A percentile compares a stretch with the other conserved stretches of the same genome.
Conservation (phyloP, 92 coral and sea anemone species). For the Plumapathes pennacea region DNA sequence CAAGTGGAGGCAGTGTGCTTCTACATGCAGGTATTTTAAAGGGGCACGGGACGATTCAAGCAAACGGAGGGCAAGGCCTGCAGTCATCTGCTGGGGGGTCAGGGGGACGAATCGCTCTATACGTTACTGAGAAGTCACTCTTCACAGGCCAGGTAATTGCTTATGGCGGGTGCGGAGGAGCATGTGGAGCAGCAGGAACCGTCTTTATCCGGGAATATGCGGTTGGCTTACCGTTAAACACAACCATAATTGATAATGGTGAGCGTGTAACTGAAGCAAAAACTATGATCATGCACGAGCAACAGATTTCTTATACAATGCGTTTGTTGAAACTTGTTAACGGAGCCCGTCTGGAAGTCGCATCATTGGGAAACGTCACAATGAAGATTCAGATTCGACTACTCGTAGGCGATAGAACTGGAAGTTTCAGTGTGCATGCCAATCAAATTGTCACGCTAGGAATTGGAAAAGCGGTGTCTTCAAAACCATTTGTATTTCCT, state of each 20-base stretch:
- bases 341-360: conserved; percentile 86
- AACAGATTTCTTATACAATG: conserved; percentile 69
- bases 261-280: conserved; percentile 68
- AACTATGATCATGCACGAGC: conserved; percentile 90
- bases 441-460: conserved; percentile 85
- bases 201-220: conserved; percentile 69
- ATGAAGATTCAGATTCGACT: conserved; percentile 75
- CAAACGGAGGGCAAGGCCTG: conserved; percentile 72
- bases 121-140: conserved; percentile 59
- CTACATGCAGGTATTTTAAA: conserved; percentile 56
- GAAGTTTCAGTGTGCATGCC: conserved; percentile 78
- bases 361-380: conserved; percentile 45
- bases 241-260: conserved; percentile 86
- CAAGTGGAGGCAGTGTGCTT: conserved; percentile 88
- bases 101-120: conserved; percentile 92
- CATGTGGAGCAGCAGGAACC: conserved; percentile 94
- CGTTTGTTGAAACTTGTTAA: conserved; percentile 73
- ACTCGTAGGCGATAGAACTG: conserved; percentile 91
- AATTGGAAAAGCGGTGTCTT: conserved; percentile 82
- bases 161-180: conserved; percentile 77
- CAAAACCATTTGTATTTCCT: conserved; percentile 84
- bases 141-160: conserved; percentile 65
- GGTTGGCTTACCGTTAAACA: conserved; percentile 74
- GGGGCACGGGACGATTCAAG: conserved; percentile 75
- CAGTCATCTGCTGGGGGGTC: conserved; percentile 77